Percentiles rank a stretch among this genome's conserved stretches.
These are phyloP conservation scores for Pseudopodoces humilis DNA, from an alignment of 2,113 vertebrate species.

Conservation along the genomic window DNA sequence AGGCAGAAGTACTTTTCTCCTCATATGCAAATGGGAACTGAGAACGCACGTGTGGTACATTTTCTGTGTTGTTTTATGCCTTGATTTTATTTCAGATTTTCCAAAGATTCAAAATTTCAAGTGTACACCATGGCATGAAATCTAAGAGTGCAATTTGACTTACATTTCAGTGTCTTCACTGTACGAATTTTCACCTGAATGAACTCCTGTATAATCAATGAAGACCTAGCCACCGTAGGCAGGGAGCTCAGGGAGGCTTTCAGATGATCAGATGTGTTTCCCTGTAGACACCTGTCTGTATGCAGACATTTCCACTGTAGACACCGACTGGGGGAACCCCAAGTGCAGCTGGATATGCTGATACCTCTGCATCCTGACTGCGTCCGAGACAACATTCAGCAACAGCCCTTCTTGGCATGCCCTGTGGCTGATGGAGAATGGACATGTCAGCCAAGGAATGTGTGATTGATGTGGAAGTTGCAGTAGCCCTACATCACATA, in stretches of 20 bases:
- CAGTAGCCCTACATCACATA: background rate
- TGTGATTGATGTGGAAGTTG: background rate
- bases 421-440: background rate
- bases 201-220: background rate
- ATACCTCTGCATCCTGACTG: background rate
- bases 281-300: background rate
- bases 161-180: background rate
- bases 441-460: background rate
- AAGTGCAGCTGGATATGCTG: no score
- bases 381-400: background rate
- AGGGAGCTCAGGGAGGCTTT: background rate
- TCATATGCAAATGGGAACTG: background rate
- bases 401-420: background rate
- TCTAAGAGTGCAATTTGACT: background rate
- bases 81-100: background rate
- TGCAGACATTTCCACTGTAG: background rate
- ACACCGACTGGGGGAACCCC: background rate
- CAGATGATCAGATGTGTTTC: background rate
- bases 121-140: background rate
- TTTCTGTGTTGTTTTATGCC: background rate
- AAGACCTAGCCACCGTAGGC: background rate
- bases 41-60: background rate
- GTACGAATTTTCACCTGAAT: background rate
- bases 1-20: background rate
- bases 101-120: background rate